These are phyloP conservation scores for Aspidapion aeneum DNA, from an alignment of 2,888 invertebrate genomes.

Conservation along the genomic window DNA sequence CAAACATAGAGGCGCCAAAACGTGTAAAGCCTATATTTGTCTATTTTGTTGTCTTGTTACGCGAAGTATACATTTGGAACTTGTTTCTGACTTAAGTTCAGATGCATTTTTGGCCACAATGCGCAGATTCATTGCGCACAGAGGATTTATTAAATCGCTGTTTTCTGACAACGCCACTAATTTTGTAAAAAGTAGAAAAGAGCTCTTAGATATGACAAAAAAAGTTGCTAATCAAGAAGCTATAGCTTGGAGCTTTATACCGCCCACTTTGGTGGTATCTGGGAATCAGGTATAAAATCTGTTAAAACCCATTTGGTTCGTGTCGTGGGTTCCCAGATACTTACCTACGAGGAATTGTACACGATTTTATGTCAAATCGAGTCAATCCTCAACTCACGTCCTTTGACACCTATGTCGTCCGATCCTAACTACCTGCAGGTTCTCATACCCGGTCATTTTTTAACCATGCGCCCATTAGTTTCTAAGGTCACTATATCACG, in stretches of 20 bases:
- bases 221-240: not conserved
- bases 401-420: slow-evolving; percentile 30
- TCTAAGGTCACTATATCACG: too few relatives aligned
- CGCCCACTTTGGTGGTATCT: slow-evolving; percentile 38
- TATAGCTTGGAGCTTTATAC: slow-evolving; percentile 36
- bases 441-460: slow-evolving; percentile 30
- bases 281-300: slow-evolving; percentile 39
- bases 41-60: not conserved
- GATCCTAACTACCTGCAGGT: slow-evolving; percentile 32
- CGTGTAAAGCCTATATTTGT: not conserved
- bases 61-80: not conserved
- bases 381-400: slow-evolving; percentile 38
- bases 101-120: slow-evolving; percentile 31
- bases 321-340: slow-evolving; percentile 26
- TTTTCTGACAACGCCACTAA: slow-evolving; percentile 33
- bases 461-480: slow-evolving; percentile 27
- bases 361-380: slow-evolving; percentile 38
- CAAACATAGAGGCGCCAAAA: not conserved
- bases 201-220: slow-evolving; percentile 16
- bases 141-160: slow-evolving; percentile 18
- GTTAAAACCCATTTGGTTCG: slow-evolving; percentile 36
- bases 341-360: slow-evolving; percentile 36
- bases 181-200: slow-evolving; percentile 26
- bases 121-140: slow-evolving; percentile 27
- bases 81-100: not conserved